Base-by-base conservation (phyloP, 2,797 vertebrate species). In the Mormyrus proboscirostris region DNA sequence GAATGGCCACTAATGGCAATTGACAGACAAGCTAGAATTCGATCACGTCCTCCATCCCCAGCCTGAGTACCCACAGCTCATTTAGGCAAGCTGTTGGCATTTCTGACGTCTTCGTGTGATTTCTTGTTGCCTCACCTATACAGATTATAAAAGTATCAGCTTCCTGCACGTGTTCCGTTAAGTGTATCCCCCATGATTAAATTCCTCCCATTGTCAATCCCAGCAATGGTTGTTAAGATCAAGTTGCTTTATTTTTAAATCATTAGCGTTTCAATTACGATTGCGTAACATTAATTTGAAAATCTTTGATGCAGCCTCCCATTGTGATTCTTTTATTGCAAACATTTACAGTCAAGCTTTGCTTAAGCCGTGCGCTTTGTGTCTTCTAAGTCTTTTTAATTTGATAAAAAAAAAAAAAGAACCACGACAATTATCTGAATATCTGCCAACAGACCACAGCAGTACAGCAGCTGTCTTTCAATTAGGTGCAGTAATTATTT, bases 1-100 rank as follows among this genome's bases (percentile, higher is more conserved):
- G 88, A 91, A 90, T 82, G 91, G 92, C 92, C 92, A 90, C 91
- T 90, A 94, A 92, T 90, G 90, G 91, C 89, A 91, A 93, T 88
- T 89, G 14, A 19, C n/a, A 2, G 3, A 59, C 25, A 84, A 16
- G 76, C 25, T 33, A 3, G 50, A 41, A 51, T 88, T 51, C 73
- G 4, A 2, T 69, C 29, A 1, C 38, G 29, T 25, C 12, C 1
- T 51, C 3, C 47, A 1, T 7, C 33, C 2, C 25, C 76, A 55
- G 10, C n/a, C 41, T 83, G 0, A 25, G n/a, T 49, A 25, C 25
- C 49, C 82, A 44, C 10, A 6, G 19, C 5, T 22, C 3, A 0
- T 38, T 55, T 38, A 22, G 22, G 22, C 7, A 85, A 55, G 4
- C 10, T n/a, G 10, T 9, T 69, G 62, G 25, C 7, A 1, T 41